Evolutionary conservation across 2,888 invertebrate species (phyloP).

Genomic region (Altica lythri): DNA sequence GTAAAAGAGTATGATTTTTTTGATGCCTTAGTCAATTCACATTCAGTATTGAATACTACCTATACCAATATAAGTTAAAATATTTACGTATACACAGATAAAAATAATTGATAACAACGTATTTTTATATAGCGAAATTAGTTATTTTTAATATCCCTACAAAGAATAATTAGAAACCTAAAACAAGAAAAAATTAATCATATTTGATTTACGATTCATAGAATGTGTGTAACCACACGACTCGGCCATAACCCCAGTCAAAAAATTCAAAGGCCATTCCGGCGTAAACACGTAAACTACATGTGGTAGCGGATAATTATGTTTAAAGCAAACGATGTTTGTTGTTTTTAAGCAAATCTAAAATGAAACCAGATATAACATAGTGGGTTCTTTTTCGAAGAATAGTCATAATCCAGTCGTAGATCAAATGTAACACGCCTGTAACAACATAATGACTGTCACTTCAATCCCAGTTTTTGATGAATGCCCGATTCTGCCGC

Average conservation of each 20-base stretch:
- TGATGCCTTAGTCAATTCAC: too few relatives aligned
- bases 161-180: too few relatives aligned
- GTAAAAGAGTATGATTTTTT: too few relatives aligned
- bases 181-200: too few relatives aligned
- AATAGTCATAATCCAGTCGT: conserved; percentile 49
- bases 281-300: conserved; percentile 46
- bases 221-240: conserved; percentile 39
- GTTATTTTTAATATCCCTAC: too few relatives aligned
- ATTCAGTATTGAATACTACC: too few relatives aligned
- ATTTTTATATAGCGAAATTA: too few relatives aligned
- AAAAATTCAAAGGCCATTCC: conserved; percentile 42
- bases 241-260: conserved; percentile 30
- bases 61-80: too few relatives aligned
- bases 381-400: conserved; percentile 46
- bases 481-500: conserved; percentile 44
- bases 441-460: conserved; percentile 57
- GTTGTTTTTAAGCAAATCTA: conserved; percentile 53
- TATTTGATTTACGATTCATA: conserved; percentile 41
- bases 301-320: conserved; percentile 51
- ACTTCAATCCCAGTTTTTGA: conserved; percentile 52
- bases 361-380: conserved; percentile 50
- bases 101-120: too few relatives aligned
- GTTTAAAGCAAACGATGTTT: conserved; percentile 51
- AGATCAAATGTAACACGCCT: conserved; percentile 56
- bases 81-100: too few relatives aligned